phyloP scores from a whole-genome alignment of 2,888 invertebrate genomes.

The Eupithecia vulgata region DNA sequence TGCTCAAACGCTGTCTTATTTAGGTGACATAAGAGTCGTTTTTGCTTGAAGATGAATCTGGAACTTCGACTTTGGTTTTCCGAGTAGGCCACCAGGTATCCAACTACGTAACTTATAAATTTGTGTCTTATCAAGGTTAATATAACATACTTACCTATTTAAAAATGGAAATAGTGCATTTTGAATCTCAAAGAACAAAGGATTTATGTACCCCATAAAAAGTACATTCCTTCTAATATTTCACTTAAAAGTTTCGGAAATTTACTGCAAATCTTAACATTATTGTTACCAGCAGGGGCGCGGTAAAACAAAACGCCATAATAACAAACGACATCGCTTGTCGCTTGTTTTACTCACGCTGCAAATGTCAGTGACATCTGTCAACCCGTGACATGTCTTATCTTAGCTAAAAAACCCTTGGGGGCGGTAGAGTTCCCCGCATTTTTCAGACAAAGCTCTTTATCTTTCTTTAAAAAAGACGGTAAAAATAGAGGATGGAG shows the following conservation, averaged over 20 bases:
- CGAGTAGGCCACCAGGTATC: too few species aligned
- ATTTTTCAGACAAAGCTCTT: background rate
- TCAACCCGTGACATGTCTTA: slow-evolving; percentile 78
- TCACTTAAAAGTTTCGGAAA: background rate
- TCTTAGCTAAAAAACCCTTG: slow-evolving; percentile 70
- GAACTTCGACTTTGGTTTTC: too few species aligned
- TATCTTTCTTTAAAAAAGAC: slow-evolving; percentile 4
- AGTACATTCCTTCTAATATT: background rate
- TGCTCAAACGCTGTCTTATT: too few species aligned
- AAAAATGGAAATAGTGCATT: too few species aligned
- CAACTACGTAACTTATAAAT: too few species aligned
- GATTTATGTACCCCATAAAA: too few species aligned
- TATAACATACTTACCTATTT: too few species aligned
- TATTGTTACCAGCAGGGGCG: slow-evolving; percentile 15
- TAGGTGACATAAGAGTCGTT: too few species aligned
- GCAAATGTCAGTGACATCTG: slow-evolving; percentile 77
- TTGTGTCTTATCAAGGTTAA: too few species aligned
- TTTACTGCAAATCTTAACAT: background rate
- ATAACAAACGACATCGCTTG: slow-evolving; percentile 48
- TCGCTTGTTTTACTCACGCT: slow-evolving; percentile 69
- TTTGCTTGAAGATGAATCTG: too few species aligned
- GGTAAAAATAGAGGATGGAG: background rate
- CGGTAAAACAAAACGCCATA: slow-evolving; percentile 39
- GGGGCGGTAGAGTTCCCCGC: slow-evolving; percentile 50
- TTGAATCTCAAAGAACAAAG: too few species aligned